phyloP scores from a whole-genome alignment of 2,888 invertebrate species.

The Latrodectus hesperus region DNA sequence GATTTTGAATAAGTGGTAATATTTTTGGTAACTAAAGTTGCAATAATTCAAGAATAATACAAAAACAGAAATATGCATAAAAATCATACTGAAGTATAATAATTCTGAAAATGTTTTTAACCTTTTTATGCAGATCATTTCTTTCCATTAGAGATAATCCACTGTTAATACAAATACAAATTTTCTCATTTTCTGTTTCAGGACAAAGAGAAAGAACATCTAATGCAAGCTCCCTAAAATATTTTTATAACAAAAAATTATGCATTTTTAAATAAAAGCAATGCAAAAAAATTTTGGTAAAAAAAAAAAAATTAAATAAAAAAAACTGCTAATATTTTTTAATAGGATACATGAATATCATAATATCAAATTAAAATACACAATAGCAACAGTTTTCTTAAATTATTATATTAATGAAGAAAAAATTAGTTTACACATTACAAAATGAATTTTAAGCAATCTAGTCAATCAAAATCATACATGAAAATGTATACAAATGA shows the following conservation, averaged over 20 bases:
- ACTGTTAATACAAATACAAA: constrained; percentile 74
- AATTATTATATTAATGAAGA: too few species aligned
- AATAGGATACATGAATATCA: too few species aligned
- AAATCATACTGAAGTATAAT: too few species aligned
- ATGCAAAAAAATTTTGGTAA: too few species aligned
- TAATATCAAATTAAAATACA: too few species aligned
- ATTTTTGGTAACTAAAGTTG: too few species aligned
- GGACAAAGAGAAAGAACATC: constrained; percentile 73
- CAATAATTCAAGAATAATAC: too few species aligned
- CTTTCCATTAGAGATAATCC: constrained; percentile 73
- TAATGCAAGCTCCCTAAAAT: constrained; percentile 74
- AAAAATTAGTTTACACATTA: neutral
- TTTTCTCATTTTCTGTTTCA: constrained; percentile 72
- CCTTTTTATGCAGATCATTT: constrained; percentile 74
- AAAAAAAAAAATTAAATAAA: too few species aligned
- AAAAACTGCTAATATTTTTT: too few species aligned
- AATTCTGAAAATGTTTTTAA: constrained; percentile 59
- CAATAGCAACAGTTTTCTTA: too few species aligned
- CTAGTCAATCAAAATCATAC: neutral
- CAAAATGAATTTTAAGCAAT: neutral
- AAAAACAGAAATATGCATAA: too few species aligned
- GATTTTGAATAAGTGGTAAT: too few species aligned
- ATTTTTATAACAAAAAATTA: constrained; percentile 13
- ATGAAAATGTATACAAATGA: neutral
- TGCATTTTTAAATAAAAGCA: neutral